A percentile compares a stretch with the other conserved stretches of the same genome.
Conservation (phyloP, 2,888 invertebrate genomes). For the Eristalinus sepulchralis region DNA sequence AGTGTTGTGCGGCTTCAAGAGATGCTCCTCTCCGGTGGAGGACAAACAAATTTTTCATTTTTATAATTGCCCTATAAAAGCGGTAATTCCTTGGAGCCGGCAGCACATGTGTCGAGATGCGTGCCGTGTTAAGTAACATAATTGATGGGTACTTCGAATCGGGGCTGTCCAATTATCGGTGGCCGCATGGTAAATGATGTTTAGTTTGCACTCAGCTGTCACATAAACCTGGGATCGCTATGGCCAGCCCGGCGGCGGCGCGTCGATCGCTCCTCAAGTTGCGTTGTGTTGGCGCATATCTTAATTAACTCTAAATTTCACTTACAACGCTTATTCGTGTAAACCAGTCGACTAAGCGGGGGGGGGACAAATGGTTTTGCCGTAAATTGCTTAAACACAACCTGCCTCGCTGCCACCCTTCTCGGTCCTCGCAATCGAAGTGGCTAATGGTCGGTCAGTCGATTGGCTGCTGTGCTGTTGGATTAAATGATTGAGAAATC, state of each 20-base stretch:
- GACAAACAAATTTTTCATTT: constrained; percentile 29
- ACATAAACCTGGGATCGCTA: constrained; percentile 21
- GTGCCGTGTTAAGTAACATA: constrained; percentile 27
- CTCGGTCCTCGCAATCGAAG: neutral
- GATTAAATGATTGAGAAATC: neutral
- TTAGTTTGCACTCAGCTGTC: constrained; percentile 31
- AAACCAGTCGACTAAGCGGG: constrained; percentile 22
- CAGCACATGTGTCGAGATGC: neutral
- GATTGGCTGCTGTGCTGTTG: neutral
- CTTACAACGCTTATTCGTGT: constrained; percentile 6
- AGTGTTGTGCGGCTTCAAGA: neutral
- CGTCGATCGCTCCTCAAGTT: neutral
- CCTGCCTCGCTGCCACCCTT: neutral
- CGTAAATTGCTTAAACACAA: constrained; percentile 28
- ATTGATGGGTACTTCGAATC: constrained; percentile 25
- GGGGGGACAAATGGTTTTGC: constrained; percentile 23
- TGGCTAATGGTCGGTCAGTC: constrained; percentile 23
- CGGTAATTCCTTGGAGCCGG: constrained; percentile 9
- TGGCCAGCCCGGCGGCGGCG: neutral
- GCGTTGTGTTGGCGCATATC: neutral
- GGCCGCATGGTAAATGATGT: constrained; percentile 21
- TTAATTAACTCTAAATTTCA: constrained; percentile 24
- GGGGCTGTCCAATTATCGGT: neutral
- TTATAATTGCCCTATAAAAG: constrained; percentile 9
- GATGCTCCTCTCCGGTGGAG: constrained; percentile 24